These are phyloP conservation scores for Zeugodacus cucurbitae DNA, from an alignment of 1,140 invertebrate species.

Conservation along the genomic window DNA sequence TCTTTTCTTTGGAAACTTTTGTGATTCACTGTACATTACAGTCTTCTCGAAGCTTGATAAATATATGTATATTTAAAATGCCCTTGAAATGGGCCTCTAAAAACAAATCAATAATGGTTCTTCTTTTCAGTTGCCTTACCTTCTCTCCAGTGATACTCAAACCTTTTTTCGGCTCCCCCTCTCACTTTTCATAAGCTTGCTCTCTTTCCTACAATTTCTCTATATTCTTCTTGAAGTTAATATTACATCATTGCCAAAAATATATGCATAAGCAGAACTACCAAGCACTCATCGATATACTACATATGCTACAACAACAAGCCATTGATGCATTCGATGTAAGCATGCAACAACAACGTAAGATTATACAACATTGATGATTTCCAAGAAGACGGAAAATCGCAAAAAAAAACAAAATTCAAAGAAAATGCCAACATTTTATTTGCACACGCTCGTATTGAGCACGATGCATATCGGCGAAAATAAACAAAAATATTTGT, in stretches of 20 bases:
- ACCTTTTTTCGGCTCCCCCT: neutral
- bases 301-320: neutral
- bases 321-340: neutral
- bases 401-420: neutral
- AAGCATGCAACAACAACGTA: neutral
- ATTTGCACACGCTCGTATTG: neutral
- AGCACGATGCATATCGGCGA: neutral
- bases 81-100: too few relatives aligned
- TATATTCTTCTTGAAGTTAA: neutral
- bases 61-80: too few relatives aligned
- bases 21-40: too few relatives aligned
- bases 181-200: neutral
- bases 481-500: neutral
- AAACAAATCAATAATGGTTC: too few relatives aligned
- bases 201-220: neutral
- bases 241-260: conserved; percentile 7
- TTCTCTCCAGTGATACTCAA: too few relatives aligned
- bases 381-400: neutral
- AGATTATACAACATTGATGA: neutral
- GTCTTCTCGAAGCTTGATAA: too few relatives aligned
- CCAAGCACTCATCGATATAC: neutral
- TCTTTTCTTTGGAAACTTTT: too few relatives aligned
- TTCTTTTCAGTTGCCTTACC: too few relatives aligned
- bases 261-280: neutral
- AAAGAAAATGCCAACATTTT: conserved; percentile 1